Conservation (phyloP, 2,888 invertebrate genomes). For the Caenorhabditis becei region DNA sequence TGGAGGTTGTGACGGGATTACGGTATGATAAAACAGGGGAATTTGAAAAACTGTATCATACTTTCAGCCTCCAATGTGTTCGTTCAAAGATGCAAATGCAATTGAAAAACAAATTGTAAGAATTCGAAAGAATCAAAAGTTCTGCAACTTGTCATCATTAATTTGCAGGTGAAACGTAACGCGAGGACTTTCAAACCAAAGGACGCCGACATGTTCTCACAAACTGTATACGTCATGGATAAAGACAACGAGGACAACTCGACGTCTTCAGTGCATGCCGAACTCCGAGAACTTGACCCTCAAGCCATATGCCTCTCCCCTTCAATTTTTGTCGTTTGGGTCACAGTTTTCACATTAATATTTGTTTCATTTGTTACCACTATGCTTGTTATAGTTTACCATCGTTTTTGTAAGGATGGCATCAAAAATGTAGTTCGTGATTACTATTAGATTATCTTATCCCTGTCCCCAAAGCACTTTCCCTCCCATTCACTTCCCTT, state of each 20-base stretch:
- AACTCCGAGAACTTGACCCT: slow-evolving; percentile 45
- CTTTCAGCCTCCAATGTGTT: slow-evolving; percentile 59
- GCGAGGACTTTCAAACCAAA: slow-evolving; percentile 55
- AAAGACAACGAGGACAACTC: slow-evolving; percentile 61
- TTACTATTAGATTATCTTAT: slow-evolving; percentile 25
- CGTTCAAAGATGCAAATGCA: slow-evolving; percentile 40
- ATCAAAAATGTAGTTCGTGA: slow-evolving; percentile 46
- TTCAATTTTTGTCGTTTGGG: slow-evolving; percentile 27
- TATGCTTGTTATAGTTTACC: slow-evolving; percentile 40
- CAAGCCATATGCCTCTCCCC: slow-evolving; percentile 47
- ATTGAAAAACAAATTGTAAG: slow-evolving; percentile 55
- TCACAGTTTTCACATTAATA: slow-evolving; percentile 42
- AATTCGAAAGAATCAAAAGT: neutral
- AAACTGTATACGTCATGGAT: slow-evolving; percentile 80
- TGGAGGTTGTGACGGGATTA: slow-evolving; percentile 80
- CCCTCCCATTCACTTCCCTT: neutral
- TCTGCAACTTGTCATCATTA: neutral
- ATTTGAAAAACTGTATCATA: neutral
- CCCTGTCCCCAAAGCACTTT: too few relatives aligned
- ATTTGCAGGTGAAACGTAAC: slow-evolving; percentile 57
- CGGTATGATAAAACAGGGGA: slow-evolving; percentile 57
- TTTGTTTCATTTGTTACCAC: slow-evolving; percentile 45
- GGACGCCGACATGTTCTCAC: slow-evolving; percentile 79
- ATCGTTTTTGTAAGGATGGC: slow-evolving; percentile 45
- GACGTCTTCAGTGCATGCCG: slow-evolving; percentile 9